Evolutionary conservation across 1,140 invertebrate genomes (phyloP).

Genomic region (Bombus balteatus): DNA sequence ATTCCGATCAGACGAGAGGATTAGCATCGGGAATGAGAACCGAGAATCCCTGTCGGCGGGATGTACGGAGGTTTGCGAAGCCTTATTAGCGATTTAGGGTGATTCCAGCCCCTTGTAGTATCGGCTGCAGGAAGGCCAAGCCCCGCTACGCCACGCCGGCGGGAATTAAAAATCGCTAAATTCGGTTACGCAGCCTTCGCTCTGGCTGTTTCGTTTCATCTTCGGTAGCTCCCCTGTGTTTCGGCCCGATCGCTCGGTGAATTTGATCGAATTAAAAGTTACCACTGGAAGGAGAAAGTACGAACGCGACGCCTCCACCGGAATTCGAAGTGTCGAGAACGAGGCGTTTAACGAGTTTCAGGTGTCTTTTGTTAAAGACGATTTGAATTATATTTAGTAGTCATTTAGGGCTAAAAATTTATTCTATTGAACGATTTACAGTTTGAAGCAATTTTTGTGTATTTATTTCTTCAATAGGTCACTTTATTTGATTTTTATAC

Average conservation of each 20-base stretch:
- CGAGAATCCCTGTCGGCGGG: conserved; percentile 76
- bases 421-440: too few relatives aligned
- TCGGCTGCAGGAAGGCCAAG: conserved; percentile 61
- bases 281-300: not conserved
- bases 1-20: conserved; percentile 41
- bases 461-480: too few relatives aligned
- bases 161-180: conserved; percentile 81
- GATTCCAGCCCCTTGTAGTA: conserved; percentile 65
- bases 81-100: conserved; percentile 80
- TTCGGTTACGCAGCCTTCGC: conserved; percentile 73
- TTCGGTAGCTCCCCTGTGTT: conserved; percentile 23
- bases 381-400: not conserved
- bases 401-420: too few relatives aligned
- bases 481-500: too few relatives aligned
- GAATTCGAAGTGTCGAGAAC: not conserved
- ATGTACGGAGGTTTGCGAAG: conserved; percentile 78
- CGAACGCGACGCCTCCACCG: not conserved
- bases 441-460: too few relatives aligned
- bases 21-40: conserved; percentile 73
- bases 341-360: conserved; percentile 2
- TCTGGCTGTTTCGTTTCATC: conserved; percentile 59
- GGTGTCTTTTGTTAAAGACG: not conserved
- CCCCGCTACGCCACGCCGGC: conserved; percentile 52
- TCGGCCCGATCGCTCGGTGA: conserved; percentile 58
- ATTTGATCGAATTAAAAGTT: conserved; percentile 68